A percentile compares a stretch with the other conserved stretches of the same genome.
Evolutionary conservation across 2,888 invertebrate species (phyloP).

Genomic region (Drosophila peninsularis): DNA sequence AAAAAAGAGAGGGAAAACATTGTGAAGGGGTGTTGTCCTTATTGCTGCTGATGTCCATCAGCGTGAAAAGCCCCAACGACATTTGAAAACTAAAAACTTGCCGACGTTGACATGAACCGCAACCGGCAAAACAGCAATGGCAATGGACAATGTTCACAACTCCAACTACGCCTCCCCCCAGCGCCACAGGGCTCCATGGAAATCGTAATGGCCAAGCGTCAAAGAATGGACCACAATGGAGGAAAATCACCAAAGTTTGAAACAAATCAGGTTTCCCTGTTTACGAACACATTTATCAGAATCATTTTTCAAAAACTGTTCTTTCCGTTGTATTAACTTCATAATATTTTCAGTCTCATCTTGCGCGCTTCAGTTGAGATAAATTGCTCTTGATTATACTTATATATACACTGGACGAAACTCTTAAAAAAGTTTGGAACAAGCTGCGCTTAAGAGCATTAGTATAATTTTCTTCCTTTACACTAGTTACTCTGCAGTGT

Average conservation of each 20-base stretch:
- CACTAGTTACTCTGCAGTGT: too few relatives aligned
- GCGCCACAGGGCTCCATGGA: conserved; percentile 14
- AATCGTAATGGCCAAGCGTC: conserved; percentile 22
- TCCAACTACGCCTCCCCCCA: background rate
- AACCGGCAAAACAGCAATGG: conserved; percentile 37
- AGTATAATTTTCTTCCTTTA: too few relatives aligned
- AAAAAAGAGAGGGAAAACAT: background rate
- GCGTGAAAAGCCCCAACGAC: conserved; percentile 76
- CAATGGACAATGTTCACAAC: conserved; percentile 29
- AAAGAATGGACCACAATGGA: conserved; percentile 44
- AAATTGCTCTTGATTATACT: background rate
- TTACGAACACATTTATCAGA: conserved; percentile 65
- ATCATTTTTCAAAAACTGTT: conserved; percentile 49
- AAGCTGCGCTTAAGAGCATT: too few relatives aligned
- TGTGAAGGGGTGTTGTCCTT: conserved; percentile 22
- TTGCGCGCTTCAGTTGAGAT: background rate
- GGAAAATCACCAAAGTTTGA: conserved; percentile 58
- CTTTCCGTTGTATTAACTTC: conserved; percentile 33
- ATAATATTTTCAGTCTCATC: conserved; percentile 9
- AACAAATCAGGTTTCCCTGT: conserved; percentile 54
- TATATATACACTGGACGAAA: background rate
- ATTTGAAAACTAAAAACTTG: conserved; percentile 78
- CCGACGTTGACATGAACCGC: conserved; percentile 63
- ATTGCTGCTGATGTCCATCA: conserved; percentile 66
- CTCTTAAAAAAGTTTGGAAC: background rate